phyloP scores from a whole-genome alignment of 1,140 invertebrate species.

The Lucilia sericata region DNA sequence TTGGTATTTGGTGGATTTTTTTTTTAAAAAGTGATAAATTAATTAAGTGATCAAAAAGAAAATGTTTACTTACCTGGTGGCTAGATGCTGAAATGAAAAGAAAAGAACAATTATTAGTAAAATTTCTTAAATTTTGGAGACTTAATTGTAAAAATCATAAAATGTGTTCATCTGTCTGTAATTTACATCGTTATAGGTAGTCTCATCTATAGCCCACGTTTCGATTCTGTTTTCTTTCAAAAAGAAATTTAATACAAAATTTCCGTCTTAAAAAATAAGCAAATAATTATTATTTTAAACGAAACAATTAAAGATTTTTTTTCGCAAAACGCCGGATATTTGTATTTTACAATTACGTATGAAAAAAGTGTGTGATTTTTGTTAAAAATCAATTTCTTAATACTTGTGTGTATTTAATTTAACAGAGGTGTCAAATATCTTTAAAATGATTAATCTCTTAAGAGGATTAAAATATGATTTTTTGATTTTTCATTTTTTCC shows the following conservation, averaged over 20 bases:
- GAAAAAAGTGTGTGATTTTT: background rate
- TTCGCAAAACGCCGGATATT: background rate
- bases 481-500: background rate
- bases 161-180: no score
- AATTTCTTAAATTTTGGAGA: no score
- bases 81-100: no score
- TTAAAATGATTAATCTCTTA: constrained; percentile 12
- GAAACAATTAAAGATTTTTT: background rate
- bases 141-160: no score
- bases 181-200: no score
- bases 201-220: no score
- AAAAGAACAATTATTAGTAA: no score
- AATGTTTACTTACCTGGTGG: background rate
- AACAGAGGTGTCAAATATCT: constrained; percentile 16
- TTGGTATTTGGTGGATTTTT: background rate
- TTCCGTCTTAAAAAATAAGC: background rate
- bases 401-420: constrained; percentile 2
- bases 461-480: constrained; percentile 27
- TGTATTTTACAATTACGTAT: background rate
- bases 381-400: background rate
- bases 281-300: background rate
- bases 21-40: background rate
- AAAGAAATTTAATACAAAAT: background rate
- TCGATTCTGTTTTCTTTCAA: no score
- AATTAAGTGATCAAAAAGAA: background rate